Base-by-base conservation (phyloP, 2,113 vertebrate genomes). In the Zapornia atra region DNA sequence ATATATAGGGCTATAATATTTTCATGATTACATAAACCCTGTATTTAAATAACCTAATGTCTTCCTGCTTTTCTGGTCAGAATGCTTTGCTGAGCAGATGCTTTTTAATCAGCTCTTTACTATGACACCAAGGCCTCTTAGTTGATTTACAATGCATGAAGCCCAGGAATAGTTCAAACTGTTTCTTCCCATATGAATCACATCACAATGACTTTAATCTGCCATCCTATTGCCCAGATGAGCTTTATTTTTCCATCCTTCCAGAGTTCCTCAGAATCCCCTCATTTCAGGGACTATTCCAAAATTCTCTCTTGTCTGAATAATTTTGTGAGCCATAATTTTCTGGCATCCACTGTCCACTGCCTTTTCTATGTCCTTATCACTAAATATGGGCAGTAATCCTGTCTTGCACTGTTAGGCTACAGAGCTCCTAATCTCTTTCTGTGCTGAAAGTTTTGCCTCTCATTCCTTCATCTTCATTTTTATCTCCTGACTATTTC, bases 141-240 rank as follows among this genome's bases (percentile, higher is more conserved):
- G 88, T 66, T 70, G 86, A 95, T 94, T 94, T 95, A 70, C 82
- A 94, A 75, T 51, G 64, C 91, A 92, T 63, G 82, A 94, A 90
- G 71, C 63, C 31, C 72, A 88, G 51, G 51, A 93, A 66, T 7
- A 75, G 36, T 91, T 92, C 72, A 73, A 73, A 63, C n/a, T 38
- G 6, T 29, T 88, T 77, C 86, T 90, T 92, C 51, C 57, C 54
- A 34, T 34, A 13, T 12, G 20, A 46, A 66, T 78, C 48, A 11
- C 40, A 26, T 66, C 33, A 11, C 42, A 19, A 38, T 42, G 60
- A 46, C 56, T 90, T 78, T 75, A 63, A 81, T 90, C 92, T 94
- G 38, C 60, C 68, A 33, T 36, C 72, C 36, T 9, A 8, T 63
- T 75, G 91, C 80, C 69, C 88, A 82, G 60, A 7, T 71, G 80